Evolutionary conservation across 2,888 invertebrate species (phyloP), one percentile per base, ranked within the genome.

Genomic region (Schizaphis graminum): DNA sequence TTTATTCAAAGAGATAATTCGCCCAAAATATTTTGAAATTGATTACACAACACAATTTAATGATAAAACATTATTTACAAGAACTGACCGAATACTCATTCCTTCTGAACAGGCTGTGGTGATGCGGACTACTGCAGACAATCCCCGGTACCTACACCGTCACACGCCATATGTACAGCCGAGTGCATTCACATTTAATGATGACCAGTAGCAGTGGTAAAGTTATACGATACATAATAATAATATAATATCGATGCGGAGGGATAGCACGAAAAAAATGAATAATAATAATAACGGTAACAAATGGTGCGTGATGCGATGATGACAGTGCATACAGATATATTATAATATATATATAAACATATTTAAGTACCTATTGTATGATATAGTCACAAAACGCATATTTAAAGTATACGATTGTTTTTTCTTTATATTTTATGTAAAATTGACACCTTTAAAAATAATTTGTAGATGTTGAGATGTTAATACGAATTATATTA

Each of bases 171-270:
- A 35, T 28, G 16, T 67, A 85, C 85, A 57, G 85, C 41, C 89
- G 93, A 93, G 90, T 93, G 93, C 93, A 57, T 93, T 93, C 93
- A 90, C 93, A 85, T 93, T 85, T 49, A 44, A 90, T 41, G 84
- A 93, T 61, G 93, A 57, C 89, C 93, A 85, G 57, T 89, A 53
- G 89, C 93, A 85, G 93, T 85, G 93, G 89, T 61, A 61, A 90
- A 93, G 56, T 89, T 57, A 86, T 92, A 41, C 90, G n/a, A 90
- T 57, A 57, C 56, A 85, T 67, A 85, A 44, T 41, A 26, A 53
- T 53, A 61, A 44, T 92, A 53, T 57, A 44, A 89, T 84, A 89
- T 93, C 93, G 44, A 93, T 44, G 89, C 84, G 89, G 93, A 89
- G 77, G 89, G 93, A 89, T 49, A 21, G 35, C 13, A 61, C 86